Evolutionary conservation across 2,113 vertebrate genomes (phyloP).

Genomic region (Salminus brasiliensis): DNA sequence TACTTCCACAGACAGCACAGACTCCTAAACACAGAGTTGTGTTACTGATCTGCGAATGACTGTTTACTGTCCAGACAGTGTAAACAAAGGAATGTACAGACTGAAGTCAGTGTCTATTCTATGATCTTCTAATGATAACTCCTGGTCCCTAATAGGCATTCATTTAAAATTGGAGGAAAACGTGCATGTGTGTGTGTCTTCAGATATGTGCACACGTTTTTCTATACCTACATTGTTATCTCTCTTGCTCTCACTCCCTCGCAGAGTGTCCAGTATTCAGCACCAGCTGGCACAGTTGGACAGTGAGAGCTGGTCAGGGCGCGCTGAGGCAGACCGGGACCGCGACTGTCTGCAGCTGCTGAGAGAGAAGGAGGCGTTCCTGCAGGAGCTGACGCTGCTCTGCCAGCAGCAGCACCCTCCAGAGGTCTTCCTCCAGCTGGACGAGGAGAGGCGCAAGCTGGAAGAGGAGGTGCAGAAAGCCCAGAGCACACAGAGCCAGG

Average conservation of each 20-base stretch:
- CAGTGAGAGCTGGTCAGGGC: constrained; percentile 91
- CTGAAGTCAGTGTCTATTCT: no score
- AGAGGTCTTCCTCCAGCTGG: constrained; percentile 83
- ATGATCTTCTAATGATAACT: no score
- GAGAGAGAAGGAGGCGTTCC: constrained; percentile 94
- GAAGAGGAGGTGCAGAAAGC: constrained; percentile 92
- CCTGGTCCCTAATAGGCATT: no score
- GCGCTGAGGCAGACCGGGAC: constrained; percentile 88
- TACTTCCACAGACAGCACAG: not conserved
- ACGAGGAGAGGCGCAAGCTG: constrained; percentile 85
- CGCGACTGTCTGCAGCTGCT: constrained; percentile 93
- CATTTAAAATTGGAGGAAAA: no score
- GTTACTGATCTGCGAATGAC: no score
- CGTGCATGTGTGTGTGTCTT: no score
- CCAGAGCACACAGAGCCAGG: constrained; percentile 84
- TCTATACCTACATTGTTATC: no score
- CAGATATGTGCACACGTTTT: no score
- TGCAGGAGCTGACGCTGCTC: constrained; percentile 91
- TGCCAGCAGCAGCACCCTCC: constrained; percentile 83
- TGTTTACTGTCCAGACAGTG: not conserved
- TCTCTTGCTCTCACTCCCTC: no score
- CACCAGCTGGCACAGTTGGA: constrained; percentile 94
- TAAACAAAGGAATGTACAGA: no score
- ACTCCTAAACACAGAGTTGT: not conserved
- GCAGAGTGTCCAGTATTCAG: constrained; percentile 91